phyloP scores from a whole-genome alignment of 2,888 invertebrate genomes.

The Pseudococcus jackbeardsleyi region DNA sequence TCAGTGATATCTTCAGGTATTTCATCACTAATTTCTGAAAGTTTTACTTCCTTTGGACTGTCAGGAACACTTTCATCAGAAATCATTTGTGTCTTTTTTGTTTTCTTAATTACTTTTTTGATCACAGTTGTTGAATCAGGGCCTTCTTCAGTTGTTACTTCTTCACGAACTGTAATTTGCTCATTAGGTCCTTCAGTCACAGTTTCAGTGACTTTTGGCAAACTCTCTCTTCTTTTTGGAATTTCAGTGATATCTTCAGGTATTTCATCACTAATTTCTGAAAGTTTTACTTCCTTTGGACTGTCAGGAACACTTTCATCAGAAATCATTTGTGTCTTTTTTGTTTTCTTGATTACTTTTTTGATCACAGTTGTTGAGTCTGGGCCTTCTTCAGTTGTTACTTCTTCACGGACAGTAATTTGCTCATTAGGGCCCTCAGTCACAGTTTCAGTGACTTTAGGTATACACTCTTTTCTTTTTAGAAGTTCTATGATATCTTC shows the following conservation, averaged over 20 bases:
- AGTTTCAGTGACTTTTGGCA: neutral
- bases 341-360: neutral
- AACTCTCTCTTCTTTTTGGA: neutral
- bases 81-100: neutral
- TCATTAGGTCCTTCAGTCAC: neutral
- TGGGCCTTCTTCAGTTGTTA: constrained; percentile 67
- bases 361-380: constrained; percentile 70
- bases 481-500: neutral
- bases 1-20: neutral
- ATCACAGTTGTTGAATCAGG: constrained; percentile 70
- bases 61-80: constrained; percentile 67
- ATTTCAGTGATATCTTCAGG: neutral
- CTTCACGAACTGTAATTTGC: neutral
- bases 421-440: neutral
- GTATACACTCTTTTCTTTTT: neutral
- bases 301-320: neutral
- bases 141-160: constrained; percentile 67
- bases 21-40: constrained; percentile 68
- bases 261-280: constrained; percentile 66
- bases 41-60: constrained; percentile 63
- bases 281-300: constrained; percentile 66
- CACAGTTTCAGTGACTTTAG: neutral
- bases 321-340: neutral
- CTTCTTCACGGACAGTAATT: neutral
- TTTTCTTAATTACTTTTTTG: constrained; percentile 24